Conservation (phyloP, 2,888 invertebrate genomes). For the Clostera curtula region DNA sequence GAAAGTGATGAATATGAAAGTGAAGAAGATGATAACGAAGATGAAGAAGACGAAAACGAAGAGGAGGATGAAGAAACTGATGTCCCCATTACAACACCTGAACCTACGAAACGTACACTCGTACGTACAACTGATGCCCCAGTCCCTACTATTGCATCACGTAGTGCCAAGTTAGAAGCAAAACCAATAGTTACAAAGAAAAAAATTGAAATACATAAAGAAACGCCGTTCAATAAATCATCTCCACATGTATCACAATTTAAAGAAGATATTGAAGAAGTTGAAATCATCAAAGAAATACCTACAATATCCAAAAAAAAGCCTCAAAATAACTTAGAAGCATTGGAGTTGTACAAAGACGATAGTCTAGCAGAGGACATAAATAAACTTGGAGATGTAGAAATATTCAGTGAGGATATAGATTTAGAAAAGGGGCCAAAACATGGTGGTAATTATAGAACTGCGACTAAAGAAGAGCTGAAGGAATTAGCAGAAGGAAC, state of each 20-base stretch:
- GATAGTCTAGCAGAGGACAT: constrained; percentile 58
- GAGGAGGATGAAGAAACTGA: constrained; percentile 7
- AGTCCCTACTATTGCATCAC: constrained; percentile 33
- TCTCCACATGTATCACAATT: constrained; percentile 52
- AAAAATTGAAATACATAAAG: constrained; percentile 60
- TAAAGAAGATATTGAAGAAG: constrained; percentile 60
- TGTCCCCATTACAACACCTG: constrained; percentile 35
- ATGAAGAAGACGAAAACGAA: constrained; percentile 18
- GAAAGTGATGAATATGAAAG: constrained; percentile 23
- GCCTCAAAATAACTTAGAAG: constrained; percentile 38
- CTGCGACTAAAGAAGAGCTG: constrained; percentile 27
- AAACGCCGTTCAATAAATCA: constrained; percentile 47
- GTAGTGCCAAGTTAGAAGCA: constrained; percentile 23
- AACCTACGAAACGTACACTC: constrained; percentile 49
- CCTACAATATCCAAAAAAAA: constrained; percentile 30
- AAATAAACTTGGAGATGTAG: constrained; percentile 57
- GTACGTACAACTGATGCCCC: constrained; percentile 38
- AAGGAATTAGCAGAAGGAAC: constrained; percentile 3
- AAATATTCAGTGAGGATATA: constrained; percentile 53
- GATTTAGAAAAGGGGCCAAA: constrained; percentile 47
- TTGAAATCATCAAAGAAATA: constrained; percentile 59
- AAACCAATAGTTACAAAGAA: constrained; percentile 49
- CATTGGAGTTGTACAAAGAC: constrained; percentile 54
- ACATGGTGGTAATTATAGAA: constrained; percentile 66
- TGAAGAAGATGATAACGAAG: constrained; percentile 23